Base-by-base conservation (phyloP, 30 jellyfish, hydroid and myxozoan genomes). In the Nemopilema nomurai region DNA sequence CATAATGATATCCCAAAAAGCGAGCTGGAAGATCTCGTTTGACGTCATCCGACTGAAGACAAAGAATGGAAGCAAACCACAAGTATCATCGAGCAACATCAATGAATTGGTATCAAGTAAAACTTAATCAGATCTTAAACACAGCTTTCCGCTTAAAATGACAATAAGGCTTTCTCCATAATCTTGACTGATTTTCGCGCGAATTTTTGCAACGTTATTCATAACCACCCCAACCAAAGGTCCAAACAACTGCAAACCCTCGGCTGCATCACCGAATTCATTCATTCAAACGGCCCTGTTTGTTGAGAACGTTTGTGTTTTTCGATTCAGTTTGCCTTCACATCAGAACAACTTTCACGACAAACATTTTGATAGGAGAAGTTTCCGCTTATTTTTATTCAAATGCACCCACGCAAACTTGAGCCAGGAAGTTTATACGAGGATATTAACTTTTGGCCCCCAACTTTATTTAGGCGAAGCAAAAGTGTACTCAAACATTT, bases 121-220 rank as follows among this genome's bases (percentile, higher is more conserved):
- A 73, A 30, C 22, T 73, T 73, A 73, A 73, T 73, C 83, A 73
- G 83, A 73, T 73, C 26, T 33, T 31, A 73, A 73, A 66, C 83
- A 22, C 51, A 73, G 27, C 50, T 73, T 73, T 73, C 83, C 83
- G 83, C 49, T 31, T 73, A 64, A 18, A 30, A 31, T 73, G 69
- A 73, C 83, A 73, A 73, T 25, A 73, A 73, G 69, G 51, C 83
- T 73, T 73, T 73, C 63, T 30, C 0, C 29, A 18, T 73, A 73
- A 73, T 73, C 83, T 41, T 41, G 51, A 73, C 57, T 73, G 83
- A 29, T 31, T 29, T 73, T 73, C 83, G 67, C 83, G 83, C 83
- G 64, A 73, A 73, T 73, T 73, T 73, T 66, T 41, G 18, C 24
- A 30, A 64, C 41, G 69, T 73, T 73, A 73, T 66, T 73, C 83